Conservation (phyloP, 2,797 vertebrate species). For the Coilia nasus region DNA sequence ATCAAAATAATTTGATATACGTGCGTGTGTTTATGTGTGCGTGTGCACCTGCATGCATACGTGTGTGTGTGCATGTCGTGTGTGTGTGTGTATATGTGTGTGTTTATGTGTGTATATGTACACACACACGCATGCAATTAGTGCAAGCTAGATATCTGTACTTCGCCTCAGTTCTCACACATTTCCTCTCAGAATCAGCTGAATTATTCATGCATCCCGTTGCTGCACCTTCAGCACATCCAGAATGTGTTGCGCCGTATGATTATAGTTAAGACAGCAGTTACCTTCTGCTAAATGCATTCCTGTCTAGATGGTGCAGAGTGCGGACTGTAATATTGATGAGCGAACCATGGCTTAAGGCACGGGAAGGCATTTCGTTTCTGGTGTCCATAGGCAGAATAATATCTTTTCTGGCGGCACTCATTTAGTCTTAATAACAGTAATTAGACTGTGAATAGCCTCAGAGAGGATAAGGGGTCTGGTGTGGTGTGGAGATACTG, state of each 20-base stretch:
- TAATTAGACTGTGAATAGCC: not conserved
- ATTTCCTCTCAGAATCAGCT: slow-evolving; percentile 14
- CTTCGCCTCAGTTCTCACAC: not conserved
- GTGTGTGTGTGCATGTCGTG: not conserved
- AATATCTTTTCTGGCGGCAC: not conserved
- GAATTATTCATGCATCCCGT: slow-evolving; percentile 24
- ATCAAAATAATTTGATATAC: too few species aligned
- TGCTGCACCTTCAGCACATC: not conserved
- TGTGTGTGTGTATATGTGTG: not conserved
- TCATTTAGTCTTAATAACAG: not conserved
- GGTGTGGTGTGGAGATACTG: not conserved
- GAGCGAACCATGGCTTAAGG: not conserved
- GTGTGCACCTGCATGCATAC: not conserved
- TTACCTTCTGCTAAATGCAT: not conserved
- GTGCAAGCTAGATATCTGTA: not conserved
- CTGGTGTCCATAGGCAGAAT: not conserved
- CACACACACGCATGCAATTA: not conserved
- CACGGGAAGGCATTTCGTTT: not conserved
- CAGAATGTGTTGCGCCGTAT: not conserved
- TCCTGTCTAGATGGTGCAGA: not conserved
- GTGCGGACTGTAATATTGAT: not conserved
- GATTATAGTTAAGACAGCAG: not conserved
- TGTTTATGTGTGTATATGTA: not conserved
- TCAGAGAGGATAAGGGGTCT: not conserved
- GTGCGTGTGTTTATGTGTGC: not conserved